Base-by-base conservation (phyloP, 2,888 invertebrate genomes). In the Ischnus inquisitorius region DNA sequence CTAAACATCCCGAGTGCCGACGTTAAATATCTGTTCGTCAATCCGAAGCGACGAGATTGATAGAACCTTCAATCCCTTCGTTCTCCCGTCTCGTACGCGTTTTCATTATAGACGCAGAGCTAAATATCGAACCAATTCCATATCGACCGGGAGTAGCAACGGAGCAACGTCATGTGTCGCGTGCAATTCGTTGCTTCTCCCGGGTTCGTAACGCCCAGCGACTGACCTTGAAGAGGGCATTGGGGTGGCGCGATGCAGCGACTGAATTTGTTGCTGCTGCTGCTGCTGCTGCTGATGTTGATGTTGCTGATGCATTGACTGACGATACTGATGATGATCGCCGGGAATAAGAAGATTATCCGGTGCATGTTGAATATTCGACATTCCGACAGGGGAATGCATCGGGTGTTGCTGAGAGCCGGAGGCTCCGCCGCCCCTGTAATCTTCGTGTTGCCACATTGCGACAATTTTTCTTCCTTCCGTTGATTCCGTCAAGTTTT, bases 401-500 rank as follows among this genome's bases (percentile, higher is more conserved):
- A 74, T 87, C 41, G 87, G 85, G 48, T 87, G 88, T 74, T 86
- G 85, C 64, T 87, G 87, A 16, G 48, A n/a, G 57, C 87, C 88
- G 51, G 88, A 68, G 10, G 80, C 81, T 64, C 86, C 57, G 16
- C 65, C 69, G 60, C 87, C 77, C 84, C 84, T 39, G 68, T 87
- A 88, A 10, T 82, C 85, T 19, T 85, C 84, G n/a, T 86, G 86
- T 6, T 88, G 86, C 89, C 90, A 90, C 91, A 90, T 85, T 46
- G 76, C 19, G 12, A n/a, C 34, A 43, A 12, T 39, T 43, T 41
- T 43, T 12, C 10, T 39, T n/a, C 2, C 19, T 19, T 41, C 39
- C n/a, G 16, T 16, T 22, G 22, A n/a, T 28, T 48, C 6, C 8
- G 19, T 41, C 8, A 19, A 10, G 10, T 60, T 60, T 8, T 60